phyloP scores from a whole-genome alignment of 2,113 vertebrate genomes.

The Scopus umbretta region DNA sequence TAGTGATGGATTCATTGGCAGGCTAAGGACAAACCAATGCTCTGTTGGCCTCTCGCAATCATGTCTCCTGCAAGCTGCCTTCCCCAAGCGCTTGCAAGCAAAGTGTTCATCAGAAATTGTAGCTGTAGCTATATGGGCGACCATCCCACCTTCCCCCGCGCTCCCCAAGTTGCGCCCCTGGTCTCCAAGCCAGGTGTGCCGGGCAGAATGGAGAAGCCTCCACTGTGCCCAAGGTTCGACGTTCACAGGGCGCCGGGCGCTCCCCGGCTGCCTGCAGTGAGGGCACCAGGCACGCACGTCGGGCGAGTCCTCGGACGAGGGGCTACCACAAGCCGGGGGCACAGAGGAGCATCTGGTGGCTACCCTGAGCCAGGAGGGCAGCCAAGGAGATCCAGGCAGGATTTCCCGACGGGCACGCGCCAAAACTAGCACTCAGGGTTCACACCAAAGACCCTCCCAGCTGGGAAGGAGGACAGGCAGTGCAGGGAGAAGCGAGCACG shows the following conservation, averaged over 20 bases:
- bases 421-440: not conserved
- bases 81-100: not conserved
- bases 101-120: not conserved
- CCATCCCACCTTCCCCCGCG: too few relatives aligned
- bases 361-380: not conserved
- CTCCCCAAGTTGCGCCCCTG: fast-evolving
- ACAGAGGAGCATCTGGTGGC: not conserved
- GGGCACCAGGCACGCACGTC: not conserved
- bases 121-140: not conserved
- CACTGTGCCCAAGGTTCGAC: not conserved
- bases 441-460: not conserved
- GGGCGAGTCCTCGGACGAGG: not conserved
- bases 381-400: not conserved
- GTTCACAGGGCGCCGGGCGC: fast-evolving
- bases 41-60: not conserved
- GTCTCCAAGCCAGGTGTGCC: not conserved
- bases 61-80: not conserved
- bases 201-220: not conserved
- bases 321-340: not conserved
- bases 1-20: not conserved
- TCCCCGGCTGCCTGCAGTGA: not conserved
- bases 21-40: not conserved
- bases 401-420: fast-evolving
- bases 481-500: fast-evolving
- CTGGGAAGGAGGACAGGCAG: not conserved